phyloP scores from a whole-genome alignment of 2,888 invertebrate species.

The Deroplatys truncata region DNA sequence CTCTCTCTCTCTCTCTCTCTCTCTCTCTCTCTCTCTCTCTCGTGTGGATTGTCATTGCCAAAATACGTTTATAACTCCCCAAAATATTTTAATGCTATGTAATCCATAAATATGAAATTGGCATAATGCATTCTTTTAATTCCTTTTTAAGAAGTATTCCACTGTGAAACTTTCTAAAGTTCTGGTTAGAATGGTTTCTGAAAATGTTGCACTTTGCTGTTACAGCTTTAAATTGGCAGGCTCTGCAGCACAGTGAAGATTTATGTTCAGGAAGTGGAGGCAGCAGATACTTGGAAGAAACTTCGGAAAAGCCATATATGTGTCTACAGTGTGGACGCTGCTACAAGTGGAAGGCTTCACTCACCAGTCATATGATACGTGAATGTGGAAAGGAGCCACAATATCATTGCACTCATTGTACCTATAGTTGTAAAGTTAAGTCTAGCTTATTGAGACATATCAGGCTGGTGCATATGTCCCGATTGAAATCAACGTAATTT shows the following conservation, averaged over 20 bases:
- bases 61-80: too few species aligned
- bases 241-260: background rate
- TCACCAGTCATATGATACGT: constrained; percentile 14
- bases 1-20: too few species aligned
- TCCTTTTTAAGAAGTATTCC: too few species aligned
- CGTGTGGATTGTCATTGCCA: too few species aligned
- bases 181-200: background rate
- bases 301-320: background rate
- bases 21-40: too few species aligned
- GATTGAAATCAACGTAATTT: background rate
- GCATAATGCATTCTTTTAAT: too few species aligned
- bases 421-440: constrained; percentile 39
- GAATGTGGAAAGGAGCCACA: constrained; percentile 37
- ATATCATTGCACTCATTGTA: constrained; percentile 40
- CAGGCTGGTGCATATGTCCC: constrained; percentile 8
- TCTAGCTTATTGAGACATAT: constrained; percentile 39
- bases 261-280: background rate
- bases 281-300: background rate
- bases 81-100: too few species aligned
- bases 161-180: too few species aligned
- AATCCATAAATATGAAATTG: too few species aligned
- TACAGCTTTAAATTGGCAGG: background rate
- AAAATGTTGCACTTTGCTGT: background rate
- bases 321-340: constrained; percentile 22
- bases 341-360: constrained; percentile 17